Percentiles rank a stretch among this genome's conserved stretches.
These are phyloP conservation scores for Anolis sagrei DNA, from an alignment of 2,113 vertebrate genomes.

Conservation along the genomic window DNA sequence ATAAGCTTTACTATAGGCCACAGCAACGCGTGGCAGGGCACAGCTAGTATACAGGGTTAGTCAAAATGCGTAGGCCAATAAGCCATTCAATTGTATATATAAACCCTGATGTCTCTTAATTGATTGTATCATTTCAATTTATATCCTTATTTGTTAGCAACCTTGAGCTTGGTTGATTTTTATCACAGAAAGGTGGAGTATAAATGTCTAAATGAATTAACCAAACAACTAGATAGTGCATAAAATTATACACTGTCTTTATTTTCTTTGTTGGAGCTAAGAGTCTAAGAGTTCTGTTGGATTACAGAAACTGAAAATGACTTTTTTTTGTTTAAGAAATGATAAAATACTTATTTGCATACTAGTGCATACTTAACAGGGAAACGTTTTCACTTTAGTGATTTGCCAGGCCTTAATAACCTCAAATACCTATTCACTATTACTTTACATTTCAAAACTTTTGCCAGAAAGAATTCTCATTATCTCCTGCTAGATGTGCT, in stretches of 20 bases:
- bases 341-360: background rate
- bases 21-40: no score
- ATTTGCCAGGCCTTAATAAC: conserved; percentile 25
- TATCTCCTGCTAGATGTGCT: background rate
- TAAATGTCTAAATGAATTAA: background rate
- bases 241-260: background rate
- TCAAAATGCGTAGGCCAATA: no score
- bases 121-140: no score
- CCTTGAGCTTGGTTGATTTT: no score
- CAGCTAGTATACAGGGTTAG: no score
- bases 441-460: conserved; percentile 41
- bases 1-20: no score
- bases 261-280: background rate
- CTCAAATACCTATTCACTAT: conserved; percentile 34
- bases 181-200: background rate
- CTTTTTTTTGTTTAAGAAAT: conserved; percentile 12
- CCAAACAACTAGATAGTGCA: background rate
- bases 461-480: conserved; percentile 27
- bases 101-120: no score
- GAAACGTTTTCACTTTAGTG: conserved; percentile 46
- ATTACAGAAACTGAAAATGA: conserved; percentile 9
- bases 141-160: no score
- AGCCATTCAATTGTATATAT: no score
- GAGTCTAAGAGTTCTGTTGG: conserved; percentile 15
- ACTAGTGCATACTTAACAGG: conserved; percentile 54